A percentile compares a stretch with the other conserved stretches of the same genome.
These are phyloP conservation scores for Hippocampus barbouri DNA, from an alignment of 2,113 vertebrate species.

Conservation along the genomic window DNA sequence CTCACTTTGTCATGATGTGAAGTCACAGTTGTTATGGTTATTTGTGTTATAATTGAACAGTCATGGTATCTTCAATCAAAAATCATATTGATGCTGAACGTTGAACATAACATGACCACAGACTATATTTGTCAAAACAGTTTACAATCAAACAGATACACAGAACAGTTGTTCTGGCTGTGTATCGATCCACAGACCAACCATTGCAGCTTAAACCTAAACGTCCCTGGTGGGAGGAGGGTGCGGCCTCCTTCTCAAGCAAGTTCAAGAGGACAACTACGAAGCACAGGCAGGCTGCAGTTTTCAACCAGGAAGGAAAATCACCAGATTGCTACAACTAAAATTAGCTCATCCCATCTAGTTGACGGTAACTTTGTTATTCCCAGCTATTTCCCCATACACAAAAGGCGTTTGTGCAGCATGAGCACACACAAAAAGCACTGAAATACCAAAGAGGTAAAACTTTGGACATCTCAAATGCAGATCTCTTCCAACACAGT, in stretches of 20 bases:
- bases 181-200: not conserved
- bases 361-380: constrained; percentile 31
- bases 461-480: constrained; percentile 4
- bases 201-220: not conserved
- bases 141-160: not conserved
- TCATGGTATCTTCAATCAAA: not conserved
- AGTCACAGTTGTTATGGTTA: not conserved
- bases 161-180: not conserved
- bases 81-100: not conserved
- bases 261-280: not conserved
- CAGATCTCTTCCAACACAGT: constrained; percentile 21
- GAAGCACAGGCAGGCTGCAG: not conserved
- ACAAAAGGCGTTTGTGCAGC: constrained; percentile 26
- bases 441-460: not conserved
- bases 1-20: not conserved
- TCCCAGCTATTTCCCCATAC: not conserved
- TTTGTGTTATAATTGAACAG: not conserved
- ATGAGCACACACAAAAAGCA: constrained; percentile 18
- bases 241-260: not conserved
- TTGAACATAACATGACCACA: too few species aligned
- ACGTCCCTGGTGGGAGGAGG: not conserved
- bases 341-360: constrained; percentile 22
- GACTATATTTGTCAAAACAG: not conserved
- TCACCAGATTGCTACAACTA: not conserved
- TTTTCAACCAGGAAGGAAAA: constrained; percentile 8